Evolutionary conservation across 2,888 invertebrate genomes (phyloP).

Genomic region (Eilema caniola): DNA sequence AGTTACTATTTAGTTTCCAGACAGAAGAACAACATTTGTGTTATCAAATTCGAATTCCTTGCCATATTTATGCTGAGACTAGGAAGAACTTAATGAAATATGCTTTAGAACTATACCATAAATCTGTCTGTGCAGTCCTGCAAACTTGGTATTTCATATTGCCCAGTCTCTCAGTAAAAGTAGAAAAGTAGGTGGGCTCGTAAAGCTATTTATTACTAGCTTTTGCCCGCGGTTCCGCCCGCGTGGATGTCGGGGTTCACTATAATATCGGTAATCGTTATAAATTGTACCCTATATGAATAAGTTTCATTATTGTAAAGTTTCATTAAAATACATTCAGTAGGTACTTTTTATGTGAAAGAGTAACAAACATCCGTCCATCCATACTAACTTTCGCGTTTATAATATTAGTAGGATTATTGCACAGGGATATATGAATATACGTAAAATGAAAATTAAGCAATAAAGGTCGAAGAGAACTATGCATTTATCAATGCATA

Average conservation of each 20-base stretch:
- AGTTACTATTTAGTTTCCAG: neutral
- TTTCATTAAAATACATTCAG: too few relatives aligned
- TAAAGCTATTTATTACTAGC: constrained; percentile 1
- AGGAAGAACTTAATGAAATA: neutral
- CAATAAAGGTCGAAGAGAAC: neutral
- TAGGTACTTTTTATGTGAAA: too few relatives aligned
- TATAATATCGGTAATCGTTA: too few relatives aligned
- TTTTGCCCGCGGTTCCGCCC: too few relatives aligned
- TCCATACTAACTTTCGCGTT: too few relatives aligned
- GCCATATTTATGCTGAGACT: neutral
- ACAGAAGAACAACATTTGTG: neutral
- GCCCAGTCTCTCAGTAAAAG: neutral
- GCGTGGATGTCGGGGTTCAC: too few relatives aligned
- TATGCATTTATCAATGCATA: constrained; percentile 16
- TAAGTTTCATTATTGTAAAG: too few relatives aligned
- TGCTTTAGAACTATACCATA: neutral
- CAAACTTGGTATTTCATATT: neutral
- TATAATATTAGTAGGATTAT: too few relatives aligned
- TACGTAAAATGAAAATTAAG: neutral
- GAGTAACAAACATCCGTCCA: too few relatives aligned
- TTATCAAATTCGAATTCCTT: neutral
- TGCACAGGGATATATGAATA: neutral
- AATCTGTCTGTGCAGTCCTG: neutral
- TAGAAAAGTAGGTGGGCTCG: neutral
- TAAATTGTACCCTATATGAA: too few relatives aligned